phyloP scores from a whole-genome alignment of 2,888 invertebrate genomes.

The Trilocha varians region DNA sequence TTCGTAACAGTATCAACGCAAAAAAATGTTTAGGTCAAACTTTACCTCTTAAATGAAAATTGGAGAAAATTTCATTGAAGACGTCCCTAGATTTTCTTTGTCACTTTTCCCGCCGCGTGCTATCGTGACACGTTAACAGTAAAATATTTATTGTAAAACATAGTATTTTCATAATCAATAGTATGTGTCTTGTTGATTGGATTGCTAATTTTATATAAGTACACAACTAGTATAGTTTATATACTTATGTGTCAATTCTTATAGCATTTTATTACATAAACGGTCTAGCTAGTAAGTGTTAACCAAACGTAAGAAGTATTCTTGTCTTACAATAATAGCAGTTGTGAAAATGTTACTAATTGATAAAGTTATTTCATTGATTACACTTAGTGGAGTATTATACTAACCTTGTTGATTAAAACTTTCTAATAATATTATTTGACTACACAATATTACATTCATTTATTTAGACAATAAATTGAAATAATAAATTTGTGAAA shows the following conservation, averaged over 20 bases:
- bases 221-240: constrained; percentile 75
- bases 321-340: neutral
- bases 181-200: constrained; percentile 66
- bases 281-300: constrained; percentile 72
- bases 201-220: constrained; percentile 71
- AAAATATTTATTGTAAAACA: constrained; percentile 47
- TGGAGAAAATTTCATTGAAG: no score
- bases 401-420: neutral
- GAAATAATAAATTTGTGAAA: neutral
- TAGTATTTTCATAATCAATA: constrained; percentile 70
- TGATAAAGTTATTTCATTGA: neutral
- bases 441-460: neutral
- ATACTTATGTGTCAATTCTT: constrained; percentile 76
- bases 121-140: constrained; percentile 26
- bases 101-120: no score
- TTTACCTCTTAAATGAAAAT: no score
- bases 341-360: neutral
- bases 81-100: no score
- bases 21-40: no score
- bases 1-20: no score
- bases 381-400: neutral
- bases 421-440: neutral
- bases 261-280: constrained; percentile 73
- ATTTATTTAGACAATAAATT: neutral
- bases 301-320: constrained; percentile 14